Base-by-base conservation (phyloP, 1,140 invertebrate genomes). In the Vollenhovia emeryi region DNA sequence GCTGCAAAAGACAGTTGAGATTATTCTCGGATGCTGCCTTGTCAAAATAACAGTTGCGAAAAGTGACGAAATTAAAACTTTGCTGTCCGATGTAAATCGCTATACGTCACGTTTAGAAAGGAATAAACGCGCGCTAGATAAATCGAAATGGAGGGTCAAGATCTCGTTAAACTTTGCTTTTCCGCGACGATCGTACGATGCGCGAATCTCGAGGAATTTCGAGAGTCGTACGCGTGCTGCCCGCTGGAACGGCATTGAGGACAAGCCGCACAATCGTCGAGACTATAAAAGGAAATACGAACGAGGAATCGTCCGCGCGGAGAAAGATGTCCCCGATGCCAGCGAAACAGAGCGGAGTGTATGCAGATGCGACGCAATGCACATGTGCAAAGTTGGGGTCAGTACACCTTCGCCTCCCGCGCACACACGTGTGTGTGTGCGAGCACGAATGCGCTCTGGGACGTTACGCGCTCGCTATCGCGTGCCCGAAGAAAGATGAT, bases 401-500 rank as follows among this genome's bases (percentile, higher is more conserved):
- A 80, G 64, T 73, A 57, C 36, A 50, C 50, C 36, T 79, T 50
- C 18, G 48, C 36, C 24, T 82, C 7, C 2, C 33, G 8, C 40
- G 1, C 36, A 36, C 60, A 40, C 18, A 24, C 21, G 30, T 43
- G n/a, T n/a, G n/a, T n/a, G n/a, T n/a, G n/a, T n/a, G 33, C 11
- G 50, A 71, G 24, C 30, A 36, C 64, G 27, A 80, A 69, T 52
- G 24, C 64, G 62, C 30, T 55, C 64, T 21, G 66, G 64, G 50
- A 80, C 36, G 36, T 43, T 6, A 33, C 11, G 24, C 24, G 33
- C 50, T 36, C 43, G 6, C 43, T 66, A 78, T 78, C 75, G 75
- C 75, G 75, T 79, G 75, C 36, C 50, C 21, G 66, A 24, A 80
- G 78, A 82, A 73, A 71, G 50, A 82, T 82, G 66, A 82, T 82